Percentiles rank a stretch among this genome's conserved stretches.
phyloP scores from a whole-genome alignment of 2,797 vertebrate species.

The Hydrocynus forskahlii region DNA sequence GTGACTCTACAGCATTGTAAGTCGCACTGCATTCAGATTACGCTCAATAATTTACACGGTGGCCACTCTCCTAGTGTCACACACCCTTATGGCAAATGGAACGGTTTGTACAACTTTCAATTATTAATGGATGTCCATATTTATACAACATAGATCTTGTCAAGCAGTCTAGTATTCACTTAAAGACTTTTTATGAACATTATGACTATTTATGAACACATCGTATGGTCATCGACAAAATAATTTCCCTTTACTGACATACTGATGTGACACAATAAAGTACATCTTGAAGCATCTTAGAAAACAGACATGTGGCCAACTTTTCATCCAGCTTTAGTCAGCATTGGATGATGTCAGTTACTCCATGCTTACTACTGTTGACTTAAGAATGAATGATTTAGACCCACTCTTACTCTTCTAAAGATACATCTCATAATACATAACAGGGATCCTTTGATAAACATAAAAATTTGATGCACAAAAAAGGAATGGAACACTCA shows the following conservation, averaged over 20 bases:
- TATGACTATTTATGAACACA: background rate
- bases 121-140: slow-evolving; percentile 14
- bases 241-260: too few species aligned
- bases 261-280: too few species aligned
- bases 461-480: background rate
- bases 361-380: too few species aligned
- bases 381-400: background rate
- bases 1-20: slow-evolving; percentile 12
- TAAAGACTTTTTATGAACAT: background rate
- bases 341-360: too few species aligned
- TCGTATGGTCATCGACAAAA: too few species aligned
- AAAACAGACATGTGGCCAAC: too few species aligned
- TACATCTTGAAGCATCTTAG: background rate
- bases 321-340: too few species aligned
- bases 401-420: background rate
- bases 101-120: slow-evolving; percentile 22
- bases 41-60: slow-evolving; percentile 27
- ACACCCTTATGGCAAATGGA: background rate
- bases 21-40: slow-evolving; percentile 19
- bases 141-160: slow-evolving; percentile 1
- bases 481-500: background rate
- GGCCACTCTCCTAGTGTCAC: slow-evolving; percentile 16
- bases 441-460: background rate
- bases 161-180: background rate
- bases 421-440: background rate